A percentile compares a stretch with the other conserved stretches of the same genome.
These are phyloP conservation scores for Melolontha melolontha DNA, from an alignment of 2,888 invertebrate species.

Conservation along the genomic window DNA sequence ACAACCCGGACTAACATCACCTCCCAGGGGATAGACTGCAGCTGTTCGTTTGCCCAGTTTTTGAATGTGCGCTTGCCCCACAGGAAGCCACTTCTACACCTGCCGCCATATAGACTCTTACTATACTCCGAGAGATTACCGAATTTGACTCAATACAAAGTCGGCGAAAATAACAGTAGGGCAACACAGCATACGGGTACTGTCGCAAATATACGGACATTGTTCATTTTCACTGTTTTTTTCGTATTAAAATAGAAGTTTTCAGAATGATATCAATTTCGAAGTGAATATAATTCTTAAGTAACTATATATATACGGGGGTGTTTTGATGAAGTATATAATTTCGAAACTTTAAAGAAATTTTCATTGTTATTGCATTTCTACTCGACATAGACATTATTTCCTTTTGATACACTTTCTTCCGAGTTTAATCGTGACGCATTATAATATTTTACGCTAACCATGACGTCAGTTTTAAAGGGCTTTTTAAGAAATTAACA, in stretches of 20 bases:
- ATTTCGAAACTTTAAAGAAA: too few relatives aligned
- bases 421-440: too few relatives aligned
- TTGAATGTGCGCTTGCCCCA: constrained; percentile 55
- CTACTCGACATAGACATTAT: too few relatives aligned
- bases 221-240: neutral
- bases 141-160: constrained; percentile 22
- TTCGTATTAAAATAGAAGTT: neutral
- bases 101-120: constrained; percentile 48
- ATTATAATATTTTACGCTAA: too few relatives aligned
- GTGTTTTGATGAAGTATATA: too few relatives aligned
- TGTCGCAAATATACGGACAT: neutral
- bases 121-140: constrained; percentile 18
- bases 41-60: constrained; percentile 52
- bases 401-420: too few relatives aligned
- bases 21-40: constrained; percentile 52
- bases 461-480: too few relatives aligned
- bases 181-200: neutral
- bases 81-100: constrained; percentile 61
- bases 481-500: too few relatives aligned
- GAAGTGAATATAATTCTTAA: too few relatives aligned
- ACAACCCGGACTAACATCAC: constrained; percentile 40
- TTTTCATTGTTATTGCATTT: too few relatives aligned
- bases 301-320: too few relatives aligned
- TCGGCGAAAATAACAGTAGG: constrained; percentile 15
- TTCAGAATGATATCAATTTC: too few relatives aligned